Conservation (phyloP, 2,888 invertebrate genomes). For the Alviniconcha strummeri region DNA sequence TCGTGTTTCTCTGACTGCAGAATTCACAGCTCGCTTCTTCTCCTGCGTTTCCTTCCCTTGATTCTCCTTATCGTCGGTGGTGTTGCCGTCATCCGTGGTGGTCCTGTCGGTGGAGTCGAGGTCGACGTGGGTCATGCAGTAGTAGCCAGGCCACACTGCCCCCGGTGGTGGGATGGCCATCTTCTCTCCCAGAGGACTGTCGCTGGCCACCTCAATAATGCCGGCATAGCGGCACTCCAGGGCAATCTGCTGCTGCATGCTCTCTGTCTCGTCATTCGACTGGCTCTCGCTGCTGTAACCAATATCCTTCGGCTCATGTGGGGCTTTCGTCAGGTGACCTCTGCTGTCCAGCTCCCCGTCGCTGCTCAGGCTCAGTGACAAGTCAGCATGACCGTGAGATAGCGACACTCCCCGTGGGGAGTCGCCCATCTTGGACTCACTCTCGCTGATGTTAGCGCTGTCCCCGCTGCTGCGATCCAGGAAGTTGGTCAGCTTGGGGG, state of each 20-base stretch:
- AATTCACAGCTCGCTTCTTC: neutral
- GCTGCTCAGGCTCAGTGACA: slow-evolving; percentile 39
- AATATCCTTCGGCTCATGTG: slow-evolving; percentile 59
- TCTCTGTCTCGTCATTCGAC: slow-evolving; percentile 69
- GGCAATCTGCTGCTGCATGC: slow-evolving; percentile 47
- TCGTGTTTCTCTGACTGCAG: too few species aligned
- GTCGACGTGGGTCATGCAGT: slow-evolving; percentile 45
- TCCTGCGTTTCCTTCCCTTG: neutral
- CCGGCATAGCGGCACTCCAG: slow-evolving; percentile 46
- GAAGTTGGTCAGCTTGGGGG: slow-evolving; percentile 30
- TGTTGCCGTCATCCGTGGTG: slow-evolving; percentile 43
- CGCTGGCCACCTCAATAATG: slow-evolving; percentile 45
- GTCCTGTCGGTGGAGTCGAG: slow-evolving; percentile 52
- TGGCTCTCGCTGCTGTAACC: slow-evolving; percentile 74
- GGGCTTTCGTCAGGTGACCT: slow-evolving; percentile 23
- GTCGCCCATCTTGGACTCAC: slow-evolving; percentile 60
- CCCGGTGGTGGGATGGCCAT: slow-evolving; percentile 33
- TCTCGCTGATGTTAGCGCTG: slow-evolving; percentile 64
- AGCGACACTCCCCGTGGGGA: slow-evolving; percentile 35
- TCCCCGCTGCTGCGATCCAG: slow-evolving; percentile 60
- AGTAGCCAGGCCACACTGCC: slow-evolving; percentile 36
- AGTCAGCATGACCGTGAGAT: neutral
- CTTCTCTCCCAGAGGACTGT: slow-evolving; percentile 46
- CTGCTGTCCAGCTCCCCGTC: slow-evolving; percentile 38
- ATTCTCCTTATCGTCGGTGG: slow-evolving; percentile 32